Evolutionary conservation across 2,113 vertebrate genomes (phyloP), one percentile per base, ranked within the genome.

Genomic region (Mungos mungo): DNA sequence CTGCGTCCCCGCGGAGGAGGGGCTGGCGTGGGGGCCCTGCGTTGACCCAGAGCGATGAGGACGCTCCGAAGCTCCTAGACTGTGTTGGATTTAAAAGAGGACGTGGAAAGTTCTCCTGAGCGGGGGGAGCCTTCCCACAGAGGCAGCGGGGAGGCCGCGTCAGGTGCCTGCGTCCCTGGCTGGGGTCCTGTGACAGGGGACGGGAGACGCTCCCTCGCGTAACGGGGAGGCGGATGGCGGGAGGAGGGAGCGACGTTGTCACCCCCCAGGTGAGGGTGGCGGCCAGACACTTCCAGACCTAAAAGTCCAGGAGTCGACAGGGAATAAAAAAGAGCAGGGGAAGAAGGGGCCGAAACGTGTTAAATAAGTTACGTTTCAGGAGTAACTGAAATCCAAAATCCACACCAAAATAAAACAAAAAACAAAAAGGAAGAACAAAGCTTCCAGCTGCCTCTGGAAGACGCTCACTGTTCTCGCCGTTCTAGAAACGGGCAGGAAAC

Each of bases 201-300:
- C 13, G 38, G 2, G 10, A 35, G 72, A 41, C 3, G 12, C 8
- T 7, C 1, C 35, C 82, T 35, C 18, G 13, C 8, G 79, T 13
- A 5, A 41, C 7, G 14, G 14, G 41, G 50, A 10, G 0, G n/a
- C 31, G 33, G 31, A 10, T 7, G 19, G 33, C 38, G 38, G 7
- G 16, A 2, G 38, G 74, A 47, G 23, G 71, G 71, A 41, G 71
- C 16, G 18, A 60, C 14, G 38, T 3, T 0, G 3, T 72, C 33
- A 21, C 4, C 2, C 3, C 29, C 50, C 33, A 0, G 5, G 18
- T 4, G 9, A 8, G 29, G 13, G n/a, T 45, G n/a, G 29, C 0
- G 5, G 57, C 33, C 16, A 33, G 14, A 77, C 25, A 13, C 25
- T 23, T 41, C 21, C 68, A 71, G 7, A 35, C 21, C 18, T 21